Evolutionary conservation across 2,797 vertebrate species (phyloP).

Genomic region (Columba guinea): DNA sequence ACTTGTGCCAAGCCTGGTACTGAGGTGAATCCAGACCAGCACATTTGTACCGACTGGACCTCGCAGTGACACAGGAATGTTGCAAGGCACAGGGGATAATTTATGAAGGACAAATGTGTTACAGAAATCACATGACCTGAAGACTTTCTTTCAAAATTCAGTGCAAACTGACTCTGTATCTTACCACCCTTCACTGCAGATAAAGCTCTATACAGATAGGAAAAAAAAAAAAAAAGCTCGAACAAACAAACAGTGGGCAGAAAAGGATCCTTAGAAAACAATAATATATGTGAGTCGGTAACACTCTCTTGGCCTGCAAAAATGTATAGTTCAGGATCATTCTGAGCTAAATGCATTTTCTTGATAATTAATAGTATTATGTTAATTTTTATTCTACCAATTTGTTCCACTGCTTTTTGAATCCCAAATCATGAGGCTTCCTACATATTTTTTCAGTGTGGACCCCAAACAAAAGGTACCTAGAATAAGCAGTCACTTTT

Average conservation of each 20-base stretch:
- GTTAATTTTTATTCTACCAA: neutral
- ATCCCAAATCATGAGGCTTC: neutral
- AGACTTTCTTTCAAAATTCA: neutral
- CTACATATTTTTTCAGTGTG: neutral
- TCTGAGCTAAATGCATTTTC: neutral
- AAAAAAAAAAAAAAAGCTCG: neutral
- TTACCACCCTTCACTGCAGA: neutral
- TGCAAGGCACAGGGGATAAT: neutral
- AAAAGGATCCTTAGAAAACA: neutral
- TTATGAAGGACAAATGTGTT: neutral
- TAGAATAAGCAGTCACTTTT: neutral
- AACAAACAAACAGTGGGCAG: neutral
- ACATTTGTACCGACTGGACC: neutral
- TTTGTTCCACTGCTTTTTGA: neutral
- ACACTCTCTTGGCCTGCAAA: neutral
- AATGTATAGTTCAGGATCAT: neutral
- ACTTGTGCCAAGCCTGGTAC: neutral
- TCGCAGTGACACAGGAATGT: neutral
- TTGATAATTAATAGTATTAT: neutral
- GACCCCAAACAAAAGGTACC: neutral
- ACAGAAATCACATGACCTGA: neutral
- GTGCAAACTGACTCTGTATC: neutral
- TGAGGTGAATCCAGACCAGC: neutral
- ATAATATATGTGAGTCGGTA: neutral
- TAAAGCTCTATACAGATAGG: neutral